A percentile compares a stretch with the other conserved stretches of the same genome.
These are phyloP conservation scores for Aptenodytes patagonicus DNA, from an alignment of 2,113 vertebrate species.

Conservation along the genomic window DNA sequence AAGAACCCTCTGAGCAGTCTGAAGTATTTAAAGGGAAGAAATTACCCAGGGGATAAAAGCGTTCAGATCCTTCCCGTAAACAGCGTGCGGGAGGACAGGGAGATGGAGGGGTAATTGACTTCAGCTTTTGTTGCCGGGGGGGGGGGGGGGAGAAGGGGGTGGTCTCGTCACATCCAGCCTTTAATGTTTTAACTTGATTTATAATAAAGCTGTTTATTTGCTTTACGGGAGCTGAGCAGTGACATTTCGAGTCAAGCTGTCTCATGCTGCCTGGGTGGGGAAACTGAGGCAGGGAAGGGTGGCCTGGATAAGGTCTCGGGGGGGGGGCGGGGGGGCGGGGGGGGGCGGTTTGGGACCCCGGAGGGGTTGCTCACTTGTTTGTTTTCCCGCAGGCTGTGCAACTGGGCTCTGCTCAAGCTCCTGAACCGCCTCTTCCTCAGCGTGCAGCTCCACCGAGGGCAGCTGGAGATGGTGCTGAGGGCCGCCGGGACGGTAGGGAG, in stretches of 20 bases:
- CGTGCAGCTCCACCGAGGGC: conserved; percentile 72
- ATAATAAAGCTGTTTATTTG: background rate
- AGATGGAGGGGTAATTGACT: background rate
- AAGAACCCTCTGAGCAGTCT: background rate
- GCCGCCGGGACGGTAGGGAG: conserved; percentile 53
- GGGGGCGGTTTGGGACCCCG: fast-evolving
- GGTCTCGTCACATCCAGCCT: background rate
- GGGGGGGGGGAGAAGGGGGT: too few species aligned
- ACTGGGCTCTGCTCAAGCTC: conserved; percentile 70
- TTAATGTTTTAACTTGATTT: background rate
- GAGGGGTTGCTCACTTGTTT: fast-evolving
- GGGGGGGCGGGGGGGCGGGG: too few species aligned
- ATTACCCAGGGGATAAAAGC: background rate
- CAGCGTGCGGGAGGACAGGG: background rate
- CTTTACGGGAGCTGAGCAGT: background rate
- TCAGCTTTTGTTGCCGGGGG: too few species aligned
- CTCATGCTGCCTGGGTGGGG: background rate
- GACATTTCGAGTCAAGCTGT: fast-evolving
- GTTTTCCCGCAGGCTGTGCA: conserved; percentile 35
- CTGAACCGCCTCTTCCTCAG: conserved; percentile 62
- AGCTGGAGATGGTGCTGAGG: conserved; percentile 71
- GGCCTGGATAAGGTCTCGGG: too few species aligned
- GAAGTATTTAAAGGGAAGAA: background rate
- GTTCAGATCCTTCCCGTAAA: background rate
- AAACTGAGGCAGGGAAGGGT: background rate